These are phyloP conservation scores for Oreochromis grahami DNA, from an alignment of 2,797 vertebrate species.

Conservation along the genomic window DNA sequence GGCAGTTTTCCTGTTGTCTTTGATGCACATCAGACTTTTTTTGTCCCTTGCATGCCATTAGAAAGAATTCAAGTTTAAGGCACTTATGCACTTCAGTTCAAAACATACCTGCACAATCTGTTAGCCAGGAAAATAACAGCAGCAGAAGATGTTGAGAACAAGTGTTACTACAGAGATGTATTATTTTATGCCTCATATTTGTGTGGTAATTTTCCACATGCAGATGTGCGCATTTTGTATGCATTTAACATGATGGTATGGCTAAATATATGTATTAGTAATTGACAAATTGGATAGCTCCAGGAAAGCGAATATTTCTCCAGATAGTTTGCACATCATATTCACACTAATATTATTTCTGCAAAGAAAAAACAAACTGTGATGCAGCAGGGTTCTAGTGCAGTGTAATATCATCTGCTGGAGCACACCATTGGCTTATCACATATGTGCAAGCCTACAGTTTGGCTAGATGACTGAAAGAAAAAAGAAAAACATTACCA, in stretches of 20 bases:
- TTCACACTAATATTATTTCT: background rate
- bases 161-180: accelerated
- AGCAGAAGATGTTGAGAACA: background rate
- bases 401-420: background rate
- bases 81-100: background rate
- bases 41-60: background rate
- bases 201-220: background rate
- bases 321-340: background rate
- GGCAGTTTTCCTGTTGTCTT: background rate
- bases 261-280: background rate
- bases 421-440: background rate
- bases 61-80: background rate
- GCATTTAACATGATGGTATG: background rate
- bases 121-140: background rate
- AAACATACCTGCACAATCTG: background rate
- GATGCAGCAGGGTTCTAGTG: background rate
- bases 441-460: background rate
- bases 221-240: background rate
- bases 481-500: background rate
- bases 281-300: background rate
- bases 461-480: background rate
- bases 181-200: background rate
- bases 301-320: background rate
- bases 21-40: background rate
- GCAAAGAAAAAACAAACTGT: background rate